These are phyloP conservation scores for Orcinus orca DNA, from an alignment of 2,113 vertebrate species.

Conservation along the genomic window DNA sequence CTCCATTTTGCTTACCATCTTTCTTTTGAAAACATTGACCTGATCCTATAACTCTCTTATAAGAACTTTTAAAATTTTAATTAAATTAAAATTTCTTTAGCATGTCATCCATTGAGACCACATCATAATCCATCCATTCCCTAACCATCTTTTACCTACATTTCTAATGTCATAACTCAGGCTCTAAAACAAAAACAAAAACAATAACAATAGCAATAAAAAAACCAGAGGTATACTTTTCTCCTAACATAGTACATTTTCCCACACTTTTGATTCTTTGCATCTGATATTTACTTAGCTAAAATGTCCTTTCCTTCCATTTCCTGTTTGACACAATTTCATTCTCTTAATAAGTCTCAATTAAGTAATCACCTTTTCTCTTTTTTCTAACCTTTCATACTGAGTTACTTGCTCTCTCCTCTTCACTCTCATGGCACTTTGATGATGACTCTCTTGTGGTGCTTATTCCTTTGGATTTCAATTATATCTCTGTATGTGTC, in stretches of 20 bases:
- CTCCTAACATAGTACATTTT: background rate
- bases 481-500: background rate
- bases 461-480: slow-evolving; percentile 37
- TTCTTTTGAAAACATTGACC: background rate
- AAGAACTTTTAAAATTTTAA: background rate
- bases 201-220: background rate
- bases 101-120: background rate
- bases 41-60: background rate
- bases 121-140: background rate
- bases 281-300: background rate
- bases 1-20: background rate
- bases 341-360: background rate
- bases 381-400: background rate
- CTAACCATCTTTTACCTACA: background rate
- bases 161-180: background rate
- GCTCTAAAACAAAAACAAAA: background rate
- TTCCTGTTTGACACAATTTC: slow-evolving; percentile 26
- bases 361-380: slow-evolving; percentile 13
- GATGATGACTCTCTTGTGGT: background rate
- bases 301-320: background rate
- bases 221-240: background rate
- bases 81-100: background rate
- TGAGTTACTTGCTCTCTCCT: background rate
- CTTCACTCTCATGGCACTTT: background rate
- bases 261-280: background rate